Evolutionary conservation across 2,113 vertebrate genomes (phyloP).

Genomic region (Neolamprologus variostigma): DNA sequence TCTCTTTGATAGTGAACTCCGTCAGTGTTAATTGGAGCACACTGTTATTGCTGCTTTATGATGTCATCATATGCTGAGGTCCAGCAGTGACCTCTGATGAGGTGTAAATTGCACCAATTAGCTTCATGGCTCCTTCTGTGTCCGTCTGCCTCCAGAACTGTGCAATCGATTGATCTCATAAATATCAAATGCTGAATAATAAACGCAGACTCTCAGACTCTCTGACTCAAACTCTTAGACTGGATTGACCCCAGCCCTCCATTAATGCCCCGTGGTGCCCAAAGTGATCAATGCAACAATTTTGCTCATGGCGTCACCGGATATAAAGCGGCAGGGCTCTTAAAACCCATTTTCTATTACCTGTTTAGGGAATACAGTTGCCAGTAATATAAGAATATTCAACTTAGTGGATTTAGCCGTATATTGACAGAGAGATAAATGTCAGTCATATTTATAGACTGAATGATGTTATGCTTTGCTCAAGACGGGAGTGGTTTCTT

Average conservation of each 20-base stretch:
- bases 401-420: not conserved
- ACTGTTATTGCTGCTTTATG: not conserved
- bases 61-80: conserved; percentile 1
- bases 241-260: not conserved
- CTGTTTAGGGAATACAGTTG: conserved; percentile 12
- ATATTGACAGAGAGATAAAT: conserved; percentile 25
- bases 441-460: conserved; percentile 28
- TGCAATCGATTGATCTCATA: conserved; percentile 13
- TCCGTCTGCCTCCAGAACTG: not conserved
- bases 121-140: not conserved
- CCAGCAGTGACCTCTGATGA: not conserved
- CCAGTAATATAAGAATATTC: conserved; percentile 17
- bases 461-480: not conserved
- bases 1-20: not conserved
- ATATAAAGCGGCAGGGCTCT: not conserved
- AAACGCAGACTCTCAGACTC: conserved; percentile 6
- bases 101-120: conserved; percentile 12
- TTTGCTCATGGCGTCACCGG: conserved; percentile 30
- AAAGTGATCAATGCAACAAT: not conserved
- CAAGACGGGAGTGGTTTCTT: not conserved
- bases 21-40: not conserved
- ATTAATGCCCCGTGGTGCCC: not conserved
- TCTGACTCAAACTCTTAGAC: not conserved
- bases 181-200: conserved; percentile 32
- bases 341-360: conserved; percentile 15